Evolutionary conservation across 2,113 vertebrate genomes (phyloP).

Genomic region (Pachyramphus minor): DNA sequence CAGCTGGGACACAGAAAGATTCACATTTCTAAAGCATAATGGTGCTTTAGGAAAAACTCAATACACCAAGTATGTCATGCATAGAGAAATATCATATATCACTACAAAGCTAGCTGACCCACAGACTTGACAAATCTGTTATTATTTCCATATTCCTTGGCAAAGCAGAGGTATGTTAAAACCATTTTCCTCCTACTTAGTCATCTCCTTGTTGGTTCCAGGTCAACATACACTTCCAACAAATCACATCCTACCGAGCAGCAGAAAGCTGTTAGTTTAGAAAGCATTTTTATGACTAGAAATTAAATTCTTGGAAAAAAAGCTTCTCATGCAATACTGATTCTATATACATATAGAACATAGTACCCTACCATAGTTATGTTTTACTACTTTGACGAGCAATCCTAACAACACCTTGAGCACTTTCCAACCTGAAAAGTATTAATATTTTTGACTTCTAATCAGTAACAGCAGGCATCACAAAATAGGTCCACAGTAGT

Average conservation of each 20-base stretch:
- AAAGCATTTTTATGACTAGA: slow-evolving; percentile 21
- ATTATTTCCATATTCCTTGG: slow-evolving; percentile 57
- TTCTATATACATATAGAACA: not conserved
- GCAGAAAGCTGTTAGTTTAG: slow-evolving; percentile 29
- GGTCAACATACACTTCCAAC: slow-evolving; percentile 28
- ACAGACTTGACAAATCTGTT: slow-evolving; percentile 44
- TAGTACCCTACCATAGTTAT: not conserved
- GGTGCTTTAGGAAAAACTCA: not conserved
- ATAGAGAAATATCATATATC: slow-evolving; percentile 29
- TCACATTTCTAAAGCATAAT: not conserved
- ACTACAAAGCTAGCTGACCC: slow-evolving; percentile 24
- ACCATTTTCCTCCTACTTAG: slow-evolving; percentile 52
- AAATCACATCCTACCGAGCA: slow-evolving; percentile 49
- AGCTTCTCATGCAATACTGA: not conserved
- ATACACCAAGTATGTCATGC: not conserved
- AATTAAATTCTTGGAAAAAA: not conserved
- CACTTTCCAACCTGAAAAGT: not conserved
- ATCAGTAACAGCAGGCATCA: not conserved
- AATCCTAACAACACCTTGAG: not conserved
- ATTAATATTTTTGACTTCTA: not conserved
- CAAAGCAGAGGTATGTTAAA: slow-evolving; percentile 50
- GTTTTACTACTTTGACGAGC: not conserved
- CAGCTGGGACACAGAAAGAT: not conserved
- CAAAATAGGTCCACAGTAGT: not conserved
- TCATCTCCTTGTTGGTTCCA: slow-evolving; percentile 54